phyloP scores from a whole-genome alignment of 2,113 vertebrate genomes.

The Crypturellus undulatus region DNA sequence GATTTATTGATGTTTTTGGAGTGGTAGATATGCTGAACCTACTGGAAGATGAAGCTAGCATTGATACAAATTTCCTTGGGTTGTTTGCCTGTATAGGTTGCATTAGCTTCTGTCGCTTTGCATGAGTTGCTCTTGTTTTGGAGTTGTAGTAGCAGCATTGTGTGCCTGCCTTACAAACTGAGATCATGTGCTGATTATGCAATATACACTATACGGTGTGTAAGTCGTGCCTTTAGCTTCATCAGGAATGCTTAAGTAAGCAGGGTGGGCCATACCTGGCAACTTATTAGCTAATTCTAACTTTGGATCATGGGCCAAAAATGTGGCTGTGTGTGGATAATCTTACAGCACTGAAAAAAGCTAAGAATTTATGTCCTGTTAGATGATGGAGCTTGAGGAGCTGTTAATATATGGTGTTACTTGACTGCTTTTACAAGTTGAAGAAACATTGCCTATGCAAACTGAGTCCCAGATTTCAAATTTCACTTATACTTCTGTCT shows the following conservation, averaged over 20 bases:
- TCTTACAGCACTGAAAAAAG: neutral
- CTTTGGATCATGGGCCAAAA: rapidly evolving
- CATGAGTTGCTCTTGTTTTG: rapidly evolving
- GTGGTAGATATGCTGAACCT: neutral
- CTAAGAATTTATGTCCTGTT: neutral
- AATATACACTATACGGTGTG: rapidly evolving
- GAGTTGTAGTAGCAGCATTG: neutral
- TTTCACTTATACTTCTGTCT: neutral
- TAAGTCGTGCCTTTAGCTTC: neutral
- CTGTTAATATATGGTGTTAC: neutral
- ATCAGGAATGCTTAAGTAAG: neutral
- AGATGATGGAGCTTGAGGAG: neutral
- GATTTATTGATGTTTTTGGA: neutral
- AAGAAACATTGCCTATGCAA: neutral
- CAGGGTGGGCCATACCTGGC: neutral
- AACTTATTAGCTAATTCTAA: neutral
- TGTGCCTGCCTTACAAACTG: neutral
- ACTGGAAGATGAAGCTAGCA: neutral
- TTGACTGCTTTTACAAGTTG: neutral
- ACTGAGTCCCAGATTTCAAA: neutral
- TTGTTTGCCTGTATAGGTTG: neutral
- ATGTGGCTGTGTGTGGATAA: neutral
- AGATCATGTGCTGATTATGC: rapidly evolving
- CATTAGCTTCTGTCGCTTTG: neutral
- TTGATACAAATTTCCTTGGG: neutral